Percentiles rank a stretch among this genome's conserved stretches.
These are phyloP conservation scores for Chromis chromis DNA, from an alignment of 2,797 vertebrate genomes.

Conservation along the genomic window DNA sequence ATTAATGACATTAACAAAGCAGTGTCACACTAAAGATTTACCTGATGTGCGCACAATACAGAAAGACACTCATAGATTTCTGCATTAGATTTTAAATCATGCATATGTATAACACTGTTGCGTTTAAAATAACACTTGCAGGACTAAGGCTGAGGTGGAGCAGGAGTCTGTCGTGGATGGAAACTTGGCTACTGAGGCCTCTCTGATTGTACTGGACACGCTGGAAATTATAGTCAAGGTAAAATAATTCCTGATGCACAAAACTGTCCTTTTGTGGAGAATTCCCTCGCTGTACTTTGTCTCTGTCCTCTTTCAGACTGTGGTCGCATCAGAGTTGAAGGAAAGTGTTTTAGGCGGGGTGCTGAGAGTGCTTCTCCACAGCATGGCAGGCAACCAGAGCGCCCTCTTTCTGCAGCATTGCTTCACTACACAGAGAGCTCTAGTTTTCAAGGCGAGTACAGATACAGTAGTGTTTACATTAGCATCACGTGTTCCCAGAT, in stretches of 20 bases:
- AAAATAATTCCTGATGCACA: constrained; percentile 23
- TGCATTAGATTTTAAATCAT: not conserved
- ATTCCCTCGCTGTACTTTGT: constrained; percentile 10
- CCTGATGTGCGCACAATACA: not conserved
- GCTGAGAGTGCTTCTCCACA: constrained; percentile 90
- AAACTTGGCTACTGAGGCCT: constrained; percentile 91
- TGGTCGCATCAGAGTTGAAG: constrained; percentile 90
- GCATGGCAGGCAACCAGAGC: constrained; percentile 92
- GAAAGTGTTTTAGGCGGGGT: constrained; percentile 91
- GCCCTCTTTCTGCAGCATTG: constrained; percentile 93
- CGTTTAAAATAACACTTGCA: constrained; percentile 55
- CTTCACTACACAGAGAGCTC: constrained; percentile 91
- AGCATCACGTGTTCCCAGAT: not conserved
- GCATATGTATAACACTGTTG: not conserved
- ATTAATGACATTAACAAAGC: not conserved
- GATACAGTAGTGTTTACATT: not conserved
- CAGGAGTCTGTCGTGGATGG: constrained; percentile 93
- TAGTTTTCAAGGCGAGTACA: constrained; percentile 87
- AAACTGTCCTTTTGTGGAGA: not conserved
- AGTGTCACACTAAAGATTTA: not conserved
- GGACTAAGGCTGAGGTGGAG: constrained; percentile 91
- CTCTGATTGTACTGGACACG: constrained; percentile 90
- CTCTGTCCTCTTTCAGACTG: constrained; percentile 70
- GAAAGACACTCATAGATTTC: not conserved
- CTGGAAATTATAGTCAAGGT: constrained; percentile 95